Conservation (phyloP, 2,797 vertebrate genomes). For the Cephalopachus bancanus region DNA sequence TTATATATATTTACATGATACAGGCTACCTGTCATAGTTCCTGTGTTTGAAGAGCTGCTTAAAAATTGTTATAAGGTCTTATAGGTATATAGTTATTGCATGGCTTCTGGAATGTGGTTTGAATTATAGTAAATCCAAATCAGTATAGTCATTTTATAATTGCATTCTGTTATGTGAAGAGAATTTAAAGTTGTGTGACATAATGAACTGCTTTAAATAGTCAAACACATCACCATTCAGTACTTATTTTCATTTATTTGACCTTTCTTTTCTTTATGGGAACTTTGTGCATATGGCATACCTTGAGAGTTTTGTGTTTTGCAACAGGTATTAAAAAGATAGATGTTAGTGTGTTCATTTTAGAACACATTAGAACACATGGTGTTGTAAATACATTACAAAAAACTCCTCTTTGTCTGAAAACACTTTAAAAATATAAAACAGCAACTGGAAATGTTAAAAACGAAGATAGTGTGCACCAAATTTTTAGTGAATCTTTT, state of each 20-base stretch:
- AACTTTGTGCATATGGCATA: conserved; percentile 51
- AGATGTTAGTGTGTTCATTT: conserved; percentile 69
- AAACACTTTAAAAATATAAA: conserved; percentile 58
- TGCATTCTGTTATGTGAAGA: conserved; percentile 63
- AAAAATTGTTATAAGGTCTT: conserved; percentile 59
- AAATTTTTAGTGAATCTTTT: conserved; percentile 54
- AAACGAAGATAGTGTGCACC: conserved; percentile 39
- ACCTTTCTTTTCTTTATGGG: conserved; percentile 46
- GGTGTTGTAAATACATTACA: conserved; percentile 34
- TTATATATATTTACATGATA: conserved; percentile 54
- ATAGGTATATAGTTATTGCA: conserved; percentile 33
- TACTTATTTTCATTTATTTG: conserved; percentile 57
- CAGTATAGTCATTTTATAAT: conserved; percentile 66
- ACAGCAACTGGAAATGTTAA: conserved; percentile 58
- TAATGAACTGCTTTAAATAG: conserved; percentile 57
- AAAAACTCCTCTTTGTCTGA: conserved; percentile 63
- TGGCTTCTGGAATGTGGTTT: conserved; percentile 64
- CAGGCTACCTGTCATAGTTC: conserved; percentile 10
- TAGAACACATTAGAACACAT: conserved; percentile 42
- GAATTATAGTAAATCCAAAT: conserved; percentile 68
- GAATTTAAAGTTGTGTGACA: conserved; percentile 33
- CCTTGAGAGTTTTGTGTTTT: conserved; percentile 53
- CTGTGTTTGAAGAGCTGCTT: conserved; percentile 69
- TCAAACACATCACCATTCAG: not conserved
- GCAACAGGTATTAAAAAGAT: not conserved